These are phyloP conservation scores for Phrynocephalus versicolor DNA, from an alignment of 2,113 vertebrate genomes.

Conservation along the genomic window DNA sequence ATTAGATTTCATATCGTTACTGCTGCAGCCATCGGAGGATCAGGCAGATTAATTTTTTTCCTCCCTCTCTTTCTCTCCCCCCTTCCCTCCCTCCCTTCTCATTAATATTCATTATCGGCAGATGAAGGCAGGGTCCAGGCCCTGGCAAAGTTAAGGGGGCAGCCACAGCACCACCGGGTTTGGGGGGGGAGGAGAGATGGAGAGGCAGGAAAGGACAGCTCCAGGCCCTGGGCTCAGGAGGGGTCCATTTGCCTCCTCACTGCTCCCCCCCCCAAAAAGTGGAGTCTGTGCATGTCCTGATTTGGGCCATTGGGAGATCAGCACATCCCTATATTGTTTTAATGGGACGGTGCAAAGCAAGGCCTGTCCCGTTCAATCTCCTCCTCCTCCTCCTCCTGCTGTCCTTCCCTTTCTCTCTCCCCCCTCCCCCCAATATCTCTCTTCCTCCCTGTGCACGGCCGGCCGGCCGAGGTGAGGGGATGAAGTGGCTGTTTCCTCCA, in stretches of 20 bases:
- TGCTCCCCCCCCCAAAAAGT: too few relatives aligned
- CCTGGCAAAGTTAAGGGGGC: background rate
- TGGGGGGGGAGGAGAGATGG: rapidly evolving
- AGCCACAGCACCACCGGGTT: background rate
- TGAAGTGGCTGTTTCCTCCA: conserved; percentile 23
- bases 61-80: conserved; percentile 8
- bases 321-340: background rate
- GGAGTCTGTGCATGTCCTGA: too few relatives aligned
- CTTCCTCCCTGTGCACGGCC: conserved; percentile 11
- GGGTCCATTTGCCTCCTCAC: too few relatives aligned
- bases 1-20: conserved; percentile 98
- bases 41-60: conserved; percentile 91
- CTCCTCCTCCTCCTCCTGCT: background rate
- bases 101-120: conserved; percentile 95
- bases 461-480: background rate
- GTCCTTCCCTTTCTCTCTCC: background rate
- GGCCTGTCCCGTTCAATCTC: too few relatives aligned
- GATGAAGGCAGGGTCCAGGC: conserved; percentile 40
- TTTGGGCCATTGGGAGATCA: too few relatives aligned
- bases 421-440: background rate
- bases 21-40: conserved; percentile 89
- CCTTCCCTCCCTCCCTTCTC: conserved; percentile 59
- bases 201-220: background rate
- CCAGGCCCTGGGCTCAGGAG: too few relatives aligned
- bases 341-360: background rate